A percentile compares a stretch with the other conserved stretches of the same genome.
phyloP scores from a whole-genome alignment of 2,797 vertebrate genomes.

The Sciurus vulgaris region DNA sequence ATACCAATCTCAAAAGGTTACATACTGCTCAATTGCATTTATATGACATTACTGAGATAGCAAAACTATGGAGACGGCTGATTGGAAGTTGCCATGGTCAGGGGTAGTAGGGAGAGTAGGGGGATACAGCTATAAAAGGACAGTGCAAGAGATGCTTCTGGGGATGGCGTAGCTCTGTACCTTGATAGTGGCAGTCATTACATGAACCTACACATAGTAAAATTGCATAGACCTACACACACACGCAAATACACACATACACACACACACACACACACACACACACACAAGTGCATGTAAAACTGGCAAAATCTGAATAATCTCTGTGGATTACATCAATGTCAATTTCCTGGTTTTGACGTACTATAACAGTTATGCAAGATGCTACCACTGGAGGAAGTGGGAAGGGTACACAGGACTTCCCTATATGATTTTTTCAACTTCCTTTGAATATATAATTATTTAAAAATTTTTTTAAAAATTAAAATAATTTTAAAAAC shows the following conservation, averaged over 20 bases:
- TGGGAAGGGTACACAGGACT: not conserved
- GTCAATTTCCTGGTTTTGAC: not conserved
- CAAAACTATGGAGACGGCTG: not conserved
- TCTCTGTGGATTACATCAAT: not conserved
- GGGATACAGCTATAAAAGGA: not conserved
- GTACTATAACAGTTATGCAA: not conserved
- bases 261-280: not conserved
- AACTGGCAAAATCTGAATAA: not conserved
- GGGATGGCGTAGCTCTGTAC: not conserved
- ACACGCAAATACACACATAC: not conserved
- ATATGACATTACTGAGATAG: not conserved
- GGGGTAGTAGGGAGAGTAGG: not conserved
- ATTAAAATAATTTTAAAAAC: conserved; percentile 8
- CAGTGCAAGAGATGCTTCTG: not conserved
- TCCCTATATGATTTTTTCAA: not conserved
- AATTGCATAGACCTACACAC: not conserved
- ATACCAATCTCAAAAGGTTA: not conserved
- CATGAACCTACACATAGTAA: not conserved
- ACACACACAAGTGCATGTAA: not conserved
- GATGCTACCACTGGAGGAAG: not conserved
- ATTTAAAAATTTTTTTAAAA: not conserved
- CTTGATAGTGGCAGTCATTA: not conserved
- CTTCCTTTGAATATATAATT: not conserved
- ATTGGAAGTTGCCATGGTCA: not conserved
- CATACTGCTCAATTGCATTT: not conserved